Percentiles rank a stretch among this genome's conserved stretches.
phyloP scores from a whole-genome alignment of 2,888 invertebrate genomes.

The Thymelicus acteon region DNA sequence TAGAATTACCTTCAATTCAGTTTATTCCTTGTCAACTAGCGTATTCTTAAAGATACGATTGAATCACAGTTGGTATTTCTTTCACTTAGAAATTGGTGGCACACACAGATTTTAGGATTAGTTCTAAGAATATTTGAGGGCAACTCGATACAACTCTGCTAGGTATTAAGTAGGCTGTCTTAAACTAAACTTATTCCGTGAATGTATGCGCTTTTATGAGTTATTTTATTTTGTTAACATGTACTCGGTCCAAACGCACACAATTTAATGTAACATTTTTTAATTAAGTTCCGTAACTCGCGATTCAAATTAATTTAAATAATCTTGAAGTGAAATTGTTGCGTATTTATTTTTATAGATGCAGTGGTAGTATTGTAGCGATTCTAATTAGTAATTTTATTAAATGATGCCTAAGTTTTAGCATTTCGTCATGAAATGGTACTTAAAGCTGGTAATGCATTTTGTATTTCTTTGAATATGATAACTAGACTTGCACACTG shows the following conservation, averaged over 20 bases:
- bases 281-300: background rate
- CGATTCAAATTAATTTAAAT: slow-evolving; percentile 15
- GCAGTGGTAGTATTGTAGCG: slow-evolving; percentile 23
- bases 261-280: slow-evolving; percentile 20
- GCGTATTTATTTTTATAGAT: slow-evolving; percentile 34
- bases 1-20: too few relatives aligned
- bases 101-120: slow-evolving; percentile 28
- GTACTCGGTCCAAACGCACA: slow-evolving; percentile 29
- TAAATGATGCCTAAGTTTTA: slow-evolving; percentile 31
- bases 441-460: slow-evolving; percentile 36
- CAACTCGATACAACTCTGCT: slow-evolving; percentile 38
- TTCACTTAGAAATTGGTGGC: slow-evolving; percentile 8
- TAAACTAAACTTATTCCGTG: slow-evolving; percentile 32
- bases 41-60: too few relatives aligned
- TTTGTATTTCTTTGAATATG: slow-evolving; percentile 32
- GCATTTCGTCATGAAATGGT: slow-evolving; percentile 37
- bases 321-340: slow-evolving; percentile 1
- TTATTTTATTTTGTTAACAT: slow-evolving; percentile 27
- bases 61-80: background rate
- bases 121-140: slow-evolving; percentile 35
- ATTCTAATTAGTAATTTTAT: slow-evolving; percentile 17
- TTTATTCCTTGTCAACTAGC: too few relatives aligned
- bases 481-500: slow-evolving; percentile 45
- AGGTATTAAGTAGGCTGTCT: slow-evolving; percentile 32
- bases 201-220: slow-evolving; percentile 28